Evolutionary conservation across 2,113 vertebrate species (phyloP), one percentile per base, ranked within the genome.

Genomic region (Natator depressus): DNA sequence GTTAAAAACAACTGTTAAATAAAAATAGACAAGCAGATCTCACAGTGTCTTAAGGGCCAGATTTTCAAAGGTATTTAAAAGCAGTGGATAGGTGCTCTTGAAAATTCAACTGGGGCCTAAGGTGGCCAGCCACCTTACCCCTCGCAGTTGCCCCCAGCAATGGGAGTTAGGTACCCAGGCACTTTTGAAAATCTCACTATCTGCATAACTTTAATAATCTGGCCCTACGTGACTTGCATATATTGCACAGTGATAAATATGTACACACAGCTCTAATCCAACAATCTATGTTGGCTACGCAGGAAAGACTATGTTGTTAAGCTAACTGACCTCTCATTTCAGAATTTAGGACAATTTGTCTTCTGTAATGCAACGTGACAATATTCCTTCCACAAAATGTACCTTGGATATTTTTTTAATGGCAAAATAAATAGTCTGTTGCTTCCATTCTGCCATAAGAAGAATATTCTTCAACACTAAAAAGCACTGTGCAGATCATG

Each of bases 401-500:
- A 55, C 89, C 81, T 72, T 54, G 92, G 87, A 80, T 69, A 62
- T 59, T 87, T 79, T 49, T 0, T 93, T 89, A 49, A 24, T 0
- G 20, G 85, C 57, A 75, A 93, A 88, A 93, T 16, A 82, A 89
- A 89, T 12, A 25, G 90, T 87, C 89, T 92, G 93, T 94, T 65
- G 16, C 82, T 94, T 84, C 13, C 90, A 75, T 84, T 91, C 29
- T 50, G 87, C 82, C 82, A 90, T 90, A 80, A 93, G 91, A 6
- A 82, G 86, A 80, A 93, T 11, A 91, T 85, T 92, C 94, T 91
- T 89, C 59, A 90, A 96, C 1, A 31, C 86, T 95, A 87, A 89
- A 91, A 97, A 97, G 91, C 94, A 76, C 57, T 14, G 82, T 89
- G 92, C 11, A 78, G 98, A 97, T 98, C 95, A 98, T 82, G 94